These are phyloP conservation scores for Neotoxoptera formosana DNA, from an alignment of 1,140 invertebrate genomes.

Conservation along the genomic window DNA sequence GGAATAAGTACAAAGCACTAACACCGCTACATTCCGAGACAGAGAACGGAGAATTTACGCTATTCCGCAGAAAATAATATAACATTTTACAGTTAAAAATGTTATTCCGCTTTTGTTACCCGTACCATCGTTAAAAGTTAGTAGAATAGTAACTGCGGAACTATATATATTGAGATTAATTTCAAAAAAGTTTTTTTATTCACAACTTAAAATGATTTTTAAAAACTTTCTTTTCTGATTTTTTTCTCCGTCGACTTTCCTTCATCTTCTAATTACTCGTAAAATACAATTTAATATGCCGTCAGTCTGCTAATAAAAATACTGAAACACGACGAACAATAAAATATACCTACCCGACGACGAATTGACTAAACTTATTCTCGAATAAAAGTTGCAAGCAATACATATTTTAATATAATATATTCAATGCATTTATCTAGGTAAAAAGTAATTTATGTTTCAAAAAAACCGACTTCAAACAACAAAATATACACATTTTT, in stretches of 20 bases:
- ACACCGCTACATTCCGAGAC: background rate
- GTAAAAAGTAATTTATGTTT: background rate
- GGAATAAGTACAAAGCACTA: background rate
- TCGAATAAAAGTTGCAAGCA: background rate
- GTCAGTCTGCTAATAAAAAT: background rate
- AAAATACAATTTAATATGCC: background rate
- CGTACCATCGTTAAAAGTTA: background rate
- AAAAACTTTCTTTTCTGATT: background rate
- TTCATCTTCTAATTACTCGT: background rate
- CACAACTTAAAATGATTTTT: background rate
- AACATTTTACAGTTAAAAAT: background rate
- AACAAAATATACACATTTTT: background rate
- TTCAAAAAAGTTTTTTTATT: background rate
- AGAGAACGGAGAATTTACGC: background rate
- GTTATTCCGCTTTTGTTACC: background rate
- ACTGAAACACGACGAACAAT: background rate
- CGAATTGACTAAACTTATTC: background rate
- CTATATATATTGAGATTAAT: slow-evolving; percentile 16
- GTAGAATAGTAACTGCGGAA: background rate
- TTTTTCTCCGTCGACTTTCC: background rate
- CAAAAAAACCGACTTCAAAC: background rate
- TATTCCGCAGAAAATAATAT: background rate
- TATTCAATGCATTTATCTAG: background rate
- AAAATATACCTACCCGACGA: background rate
- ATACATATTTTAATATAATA: background rate